Evolutionary conservation across 2,888 invertebrate genomes (phyloP), one percentile per base, ranked within the genome.

Genomic region (Erebia epiphron): DNA sequence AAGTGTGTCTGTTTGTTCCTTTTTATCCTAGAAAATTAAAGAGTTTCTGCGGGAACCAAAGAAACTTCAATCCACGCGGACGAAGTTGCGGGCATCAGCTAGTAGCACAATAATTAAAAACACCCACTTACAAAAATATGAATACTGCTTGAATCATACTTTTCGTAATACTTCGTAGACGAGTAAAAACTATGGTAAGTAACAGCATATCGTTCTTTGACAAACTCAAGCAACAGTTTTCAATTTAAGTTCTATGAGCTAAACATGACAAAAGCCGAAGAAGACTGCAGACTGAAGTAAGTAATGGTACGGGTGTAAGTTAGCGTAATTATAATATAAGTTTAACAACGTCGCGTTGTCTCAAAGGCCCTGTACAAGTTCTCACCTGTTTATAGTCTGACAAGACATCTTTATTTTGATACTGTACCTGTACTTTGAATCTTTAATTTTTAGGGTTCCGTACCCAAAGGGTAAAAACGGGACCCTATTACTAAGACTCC

Each of bases 241-340:
- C 43, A 61, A 61, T 43, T 43, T 10, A 16, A 61, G n/a, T 43
- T 18, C n/a, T 50, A 2, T 11, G 16, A 54, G 35, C 41, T 49
- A 16, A 64, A 64, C 11, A 64, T 41, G 52, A 64, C 54, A 64
- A 54, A 54, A 64, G 35, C 13, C 54, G 13, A 64, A 41, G 16
- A 52, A 35, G 64, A 64, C 35, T 54, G 52, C 54, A 52, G 50
- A 13, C 46, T 46, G 46, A 46, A 11, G 46, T 46, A 46, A 46
- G 46, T 50, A 63, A 10, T 50, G 9, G 35, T 58, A 65, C 16
- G 54, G 41, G n/a, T 58, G 16, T 67, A 67, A 70, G 70, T 75
- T 56, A 43, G 63, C 52, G 69, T 79, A 80, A 79, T 79, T 79
- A 76, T 71, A 63, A 76, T 71, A 63, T 60, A 79, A 81, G 80